A percentile compares a stretch with the other conserved stretches of the same genome.
phyloP scores from a whole-genome alignment of 2,113 vertebrate species.

The Otus sunia region DNA sequence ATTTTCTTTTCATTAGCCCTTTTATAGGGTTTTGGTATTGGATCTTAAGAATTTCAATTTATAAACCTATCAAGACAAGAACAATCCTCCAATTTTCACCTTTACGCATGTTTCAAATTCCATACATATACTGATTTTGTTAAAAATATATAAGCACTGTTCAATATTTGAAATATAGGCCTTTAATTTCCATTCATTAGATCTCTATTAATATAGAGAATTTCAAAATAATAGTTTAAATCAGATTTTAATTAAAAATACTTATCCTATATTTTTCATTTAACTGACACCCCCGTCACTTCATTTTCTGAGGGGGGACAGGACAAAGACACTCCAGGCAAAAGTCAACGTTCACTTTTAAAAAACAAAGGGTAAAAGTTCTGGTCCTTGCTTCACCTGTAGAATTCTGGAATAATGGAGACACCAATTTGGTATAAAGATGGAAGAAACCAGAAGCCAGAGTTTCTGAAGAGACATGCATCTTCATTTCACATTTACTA shows the following conservation, averaged over 20 bases:
- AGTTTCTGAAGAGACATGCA: neutral
- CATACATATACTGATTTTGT: constrained; percentile 10
- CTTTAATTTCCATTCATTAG: constrained; percentile 29
- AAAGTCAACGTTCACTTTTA: constrained; percentile 2
- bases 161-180: constrained; percentile 46
- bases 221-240: constrained; percentile 48
- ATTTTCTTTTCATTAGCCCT: constrained; percentile 51
- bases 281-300: neutral
- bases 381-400: constrained; percentile 4
- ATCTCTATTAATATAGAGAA: constrained; percentile 28
- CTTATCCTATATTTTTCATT: constrained; percentile 3
- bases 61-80: constrained; percentile 16
- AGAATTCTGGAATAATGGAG: neutral
- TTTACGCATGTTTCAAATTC: neutral
- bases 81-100: neutral
- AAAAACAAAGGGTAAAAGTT: neutral
- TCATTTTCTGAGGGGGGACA: too few species aligned
- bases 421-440: neutral
- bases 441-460: neutral
- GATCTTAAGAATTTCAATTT: neutral
- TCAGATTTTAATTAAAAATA: constrained; percentile 55
- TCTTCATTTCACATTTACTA: constrained; percentile 42
- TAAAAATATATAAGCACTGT: constrained; percentile 56
- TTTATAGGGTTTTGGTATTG: constrained; percentile 49
- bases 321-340: neutral